phyloP scores from a whole-genome alignment of 1,140 invertebrate species.

The Bombus polaris region DNA sequence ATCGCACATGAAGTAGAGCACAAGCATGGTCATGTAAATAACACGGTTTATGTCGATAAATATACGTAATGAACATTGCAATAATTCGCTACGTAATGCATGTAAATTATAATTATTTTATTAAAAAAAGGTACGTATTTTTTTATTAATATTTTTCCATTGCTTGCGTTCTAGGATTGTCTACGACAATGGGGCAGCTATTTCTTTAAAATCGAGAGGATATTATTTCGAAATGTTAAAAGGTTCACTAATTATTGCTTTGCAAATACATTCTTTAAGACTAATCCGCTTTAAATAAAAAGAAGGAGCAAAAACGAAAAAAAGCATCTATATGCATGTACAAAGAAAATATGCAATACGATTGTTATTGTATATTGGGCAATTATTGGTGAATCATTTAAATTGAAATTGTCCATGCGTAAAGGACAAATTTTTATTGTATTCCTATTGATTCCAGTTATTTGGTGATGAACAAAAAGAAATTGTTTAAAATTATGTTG shows the following conservation, averaged over 20 bases:
- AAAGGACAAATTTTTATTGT: constrained; percentile 38
- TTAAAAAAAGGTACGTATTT: constrained; percentile 52
- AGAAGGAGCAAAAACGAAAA: not conserved
- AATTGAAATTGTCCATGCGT: constrained; percentile 44
- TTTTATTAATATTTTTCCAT: constrained; percentile 73
- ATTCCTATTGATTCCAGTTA: constrained; percentile 44
- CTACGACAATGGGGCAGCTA: constrained; percentile 83
- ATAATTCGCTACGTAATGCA: constrained; percentile 58
- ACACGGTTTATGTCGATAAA: constrained; percentile 57
- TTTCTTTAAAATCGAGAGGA: constrained; percentile 81
- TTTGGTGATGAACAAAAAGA: constrained; percentile 38
- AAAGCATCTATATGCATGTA: constrained; percentile 33
- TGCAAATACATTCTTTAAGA: constrained; percentile 22
- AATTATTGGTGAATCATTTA: constrained; percentile 61
- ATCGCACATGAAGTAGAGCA: constrained; percentile 66
- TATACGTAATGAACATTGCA: constrained; percentile 41
- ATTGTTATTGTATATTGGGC: constrained; percentile 29
- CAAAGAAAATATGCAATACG: constrained; percentile 33
- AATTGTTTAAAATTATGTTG: constrained; percentile 54
- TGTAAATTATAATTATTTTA: constrained; percentile 63
- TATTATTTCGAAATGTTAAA: constrained; percentile 71
- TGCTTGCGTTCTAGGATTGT: constrained; percentile 82
- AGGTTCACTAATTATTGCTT: constrained; percentile 62
- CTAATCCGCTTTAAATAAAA: constrained; percentile 30
- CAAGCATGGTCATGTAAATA: constrained; percentile 68